Evolutionary conservation across 2,888 invertebrate genomes (phyloP), one percentile per base, ranked within the genome.

Genomic region (Drosophila demipolita): DNA sequence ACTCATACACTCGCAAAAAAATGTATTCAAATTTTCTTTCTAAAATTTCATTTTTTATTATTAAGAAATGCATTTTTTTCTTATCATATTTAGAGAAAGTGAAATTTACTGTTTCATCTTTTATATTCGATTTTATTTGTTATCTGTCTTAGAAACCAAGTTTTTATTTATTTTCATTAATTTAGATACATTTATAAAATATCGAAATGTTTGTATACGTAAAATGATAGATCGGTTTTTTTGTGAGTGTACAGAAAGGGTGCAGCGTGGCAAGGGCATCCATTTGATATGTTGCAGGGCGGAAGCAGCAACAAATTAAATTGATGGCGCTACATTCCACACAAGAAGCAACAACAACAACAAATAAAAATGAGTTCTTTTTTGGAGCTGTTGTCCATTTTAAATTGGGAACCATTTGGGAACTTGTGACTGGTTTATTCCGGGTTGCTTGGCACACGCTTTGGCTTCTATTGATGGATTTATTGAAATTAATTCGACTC

Each of bases 401-500:
- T 45, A 36, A 40, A 52, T 49, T 54, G 61, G 66, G 54, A 59
- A 57, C 72, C 66, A 81, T 70, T 82, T 66, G 62, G 4, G 62
- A 55, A 45, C 52, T 57, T 45, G 62, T 45, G 70, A 45, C 70
- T 26, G 65, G 73, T 45, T 23, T 45, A 45, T 45, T 23, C 15
- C 45, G 45, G 23, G 23, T 69, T 62, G 70, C 68, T 66, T 63
- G 70, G 58, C 76, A 55, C 64, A 64, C 20, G 64, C 52, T 64
- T 36, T 73, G 54, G 59, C 49, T 49, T 66, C 62, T 72, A 88
- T 80, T 85, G 87, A 85, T 85, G 89, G 80, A 83, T 85, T 83
- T 85, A 85, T 85, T 85, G 84, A 85, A 85, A 88, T 87, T 83
- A 88, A 83, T 87, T 82, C 79, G 73, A 66, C 65, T 66, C 58